phyloP scores from a whole-genome alignment of 2,888 invertebrate species.

The Electrophaes corylata region DNA sequence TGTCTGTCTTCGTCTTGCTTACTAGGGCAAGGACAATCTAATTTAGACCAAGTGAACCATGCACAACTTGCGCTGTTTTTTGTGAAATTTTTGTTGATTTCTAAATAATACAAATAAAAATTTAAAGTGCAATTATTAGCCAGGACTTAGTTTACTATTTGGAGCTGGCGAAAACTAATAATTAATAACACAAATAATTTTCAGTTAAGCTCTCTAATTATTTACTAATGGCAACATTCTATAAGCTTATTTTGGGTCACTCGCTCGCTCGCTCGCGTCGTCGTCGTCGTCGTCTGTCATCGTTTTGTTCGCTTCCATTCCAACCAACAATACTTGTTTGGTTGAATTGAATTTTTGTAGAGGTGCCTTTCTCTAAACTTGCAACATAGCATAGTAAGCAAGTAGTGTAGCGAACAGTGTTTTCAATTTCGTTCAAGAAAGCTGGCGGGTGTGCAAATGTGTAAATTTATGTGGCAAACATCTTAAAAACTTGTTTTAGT shows the following conservation, averaged over 20 bases:
- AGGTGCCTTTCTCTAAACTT: conserved; percentile 84
- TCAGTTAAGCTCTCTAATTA: conserved; percentile 66
- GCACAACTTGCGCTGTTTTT: neutral
- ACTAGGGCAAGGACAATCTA: neutral
- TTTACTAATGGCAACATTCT: conserved; percentile 72
- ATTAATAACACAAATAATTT: neutral
- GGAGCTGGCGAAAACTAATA: neutral
- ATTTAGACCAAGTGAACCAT: neutral
- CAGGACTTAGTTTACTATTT: too few relatives aligned
- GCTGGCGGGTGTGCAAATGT: conserved; percentile 84
- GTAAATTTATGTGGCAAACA: conserved; percentile 64
- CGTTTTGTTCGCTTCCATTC: conserved; percentile 55
- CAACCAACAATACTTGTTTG: conserved; percentile 71
- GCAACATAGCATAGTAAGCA: conserved; percentile 73
- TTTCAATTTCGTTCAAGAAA: conserved; percentile 79
- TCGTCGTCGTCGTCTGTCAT: conserved; percentile 46
- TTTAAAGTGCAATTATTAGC: neutral
- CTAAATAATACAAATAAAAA: neutral
- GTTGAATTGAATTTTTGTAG: conserved; percentile 70
- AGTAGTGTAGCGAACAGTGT: conserved; percentile 44
- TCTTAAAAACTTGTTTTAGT: conserved; percentile 55
- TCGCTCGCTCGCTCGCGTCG: conserved; percentile 59
- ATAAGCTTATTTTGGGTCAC: conserved; percentile 83
- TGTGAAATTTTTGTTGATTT: neutral
- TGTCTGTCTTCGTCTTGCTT: neutral